phyloP scores from a whole-genome alignment of 2,797 vertebrate genomes.

The Arremon aurantiirostris region DNA sequence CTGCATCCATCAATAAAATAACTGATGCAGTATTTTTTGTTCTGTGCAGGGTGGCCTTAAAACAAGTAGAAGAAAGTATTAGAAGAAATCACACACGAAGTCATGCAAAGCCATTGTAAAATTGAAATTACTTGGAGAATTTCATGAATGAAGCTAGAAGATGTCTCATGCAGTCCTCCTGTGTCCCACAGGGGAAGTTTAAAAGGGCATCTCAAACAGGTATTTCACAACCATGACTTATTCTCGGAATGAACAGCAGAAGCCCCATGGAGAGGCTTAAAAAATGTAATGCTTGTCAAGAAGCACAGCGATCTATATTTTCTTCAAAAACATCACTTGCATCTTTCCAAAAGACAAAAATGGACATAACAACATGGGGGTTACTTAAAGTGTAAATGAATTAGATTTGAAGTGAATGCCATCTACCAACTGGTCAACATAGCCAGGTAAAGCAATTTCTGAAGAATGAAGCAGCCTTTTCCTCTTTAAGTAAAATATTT shows the following conservation, averaged over 20 bases:
- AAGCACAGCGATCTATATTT: not conserved
- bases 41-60: not conserved
- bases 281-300: not conserved
- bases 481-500: not conserved
- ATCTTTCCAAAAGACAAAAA: not conserved
- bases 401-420: not conserved
- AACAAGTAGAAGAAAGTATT: not conserved
- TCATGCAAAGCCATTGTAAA: not conserved
- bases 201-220: not conserved
- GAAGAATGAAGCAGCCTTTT: not conserved
- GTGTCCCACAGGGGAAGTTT: not conserved
- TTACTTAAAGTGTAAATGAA: not conserved
- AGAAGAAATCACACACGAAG: not conserved
- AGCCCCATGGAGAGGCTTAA: not conserved
- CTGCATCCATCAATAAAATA: slow-evolving; percentile 25
- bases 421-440: not conserved
- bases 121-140: not conserved
- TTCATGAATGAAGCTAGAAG: not conserved
- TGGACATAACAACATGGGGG: accelerated
- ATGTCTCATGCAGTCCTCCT: not conserved
- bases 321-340: not conserved
- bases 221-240: not conserved
- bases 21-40: not conserved
- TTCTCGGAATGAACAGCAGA: not conserved
- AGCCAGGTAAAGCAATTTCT: not conserved